These are phyloP conservation scores for Tetrax tetrax DNA, from an alignment of 2,113 vertebrate species.

Conservation along the genomic window DNA sequence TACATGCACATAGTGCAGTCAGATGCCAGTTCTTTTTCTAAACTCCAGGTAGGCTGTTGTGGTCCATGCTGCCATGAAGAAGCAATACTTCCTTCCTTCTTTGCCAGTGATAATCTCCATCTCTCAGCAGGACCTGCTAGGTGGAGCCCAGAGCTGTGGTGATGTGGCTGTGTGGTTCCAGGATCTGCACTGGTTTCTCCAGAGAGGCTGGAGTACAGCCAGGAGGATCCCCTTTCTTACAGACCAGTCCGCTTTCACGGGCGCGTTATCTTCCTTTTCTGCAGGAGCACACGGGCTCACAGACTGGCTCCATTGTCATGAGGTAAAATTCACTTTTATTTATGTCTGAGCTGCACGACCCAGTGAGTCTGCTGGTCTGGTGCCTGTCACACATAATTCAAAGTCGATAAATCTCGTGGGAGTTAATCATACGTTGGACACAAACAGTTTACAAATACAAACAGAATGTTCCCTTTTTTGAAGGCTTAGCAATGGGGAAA, in stretches of 20 bases:
- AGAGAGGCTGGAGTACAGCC: not conserved
- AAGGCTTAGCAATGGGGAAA: not conserved
- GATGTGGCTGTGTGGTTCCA: rapidly evolving
- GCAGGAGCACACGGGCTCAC: not conserved
- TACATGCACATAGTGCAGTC: rapidly evolving
- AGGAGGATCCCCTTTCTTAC: rapidly evolving
- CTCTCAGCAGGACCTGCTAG: not conserved
- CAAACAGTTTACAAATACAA: not conserved
- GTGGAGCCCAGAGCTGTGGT: not conserved
- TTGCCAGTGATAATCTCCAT: rapidly evolving
- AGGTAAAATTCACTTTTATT: not conserved
- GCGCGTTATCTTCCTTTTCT: rapidly evolving
- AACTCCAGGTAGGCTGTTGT: rapidly evolving
- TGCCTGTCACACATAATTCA: not conserved
- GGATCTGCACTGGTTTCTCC: not conserved
- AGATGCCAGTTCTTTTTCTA: not conserved
- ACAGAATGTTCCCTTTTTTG: not conserved
- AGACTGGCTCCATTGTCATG: not conserved
- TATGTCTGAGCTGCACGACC: not conserved
- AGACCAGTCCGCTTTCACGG: not conserved
- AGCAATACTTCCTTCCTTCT: not conserved
- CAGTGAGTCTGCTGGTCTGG: not conserved
- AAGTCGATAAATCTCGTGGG: not conserved
- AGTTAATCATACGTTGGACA: not conserved
- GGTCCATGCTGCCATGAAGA: not conserved